Conservation (phyloP, 2,888 invertebrate genomes). For the Lasioglossum morio region DNA sequence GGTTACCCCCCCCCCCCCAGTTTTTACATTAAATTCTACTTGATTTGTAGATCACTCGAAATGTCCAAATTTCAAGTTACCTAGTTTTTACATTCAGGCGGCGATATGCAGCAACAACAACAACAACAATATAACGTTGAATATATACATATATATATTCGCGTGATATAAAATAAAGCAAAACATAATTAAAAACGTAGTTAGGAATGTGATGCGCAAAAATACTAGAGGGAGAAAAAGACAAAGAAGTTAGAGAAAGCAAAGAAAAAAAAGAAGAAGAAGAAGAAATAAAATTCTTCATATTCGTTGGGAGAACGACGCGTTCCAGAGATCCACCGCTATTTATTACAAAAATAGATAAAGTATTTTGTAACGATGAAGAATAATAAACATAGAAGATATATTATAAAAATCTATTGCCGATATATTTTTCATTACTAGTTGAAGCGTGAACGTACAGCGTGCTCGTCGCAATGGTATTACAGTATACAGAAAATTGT, state of each 20-base stretch:
- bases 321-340: constrained; percentile 43
- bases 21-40: too few species aligned
- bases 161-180: constrained; percentile 55
- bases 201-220: constrained; percentile 68
- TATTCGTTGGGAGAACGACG: constrained; percentile 44
- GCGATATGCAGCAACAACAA: constrained; percentile 49
- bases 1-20: too few species aligned
- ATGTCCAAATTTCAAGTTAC: too few species aligned
- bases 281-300: constrained; percentile 12
- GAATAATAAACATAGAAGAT: constrained; percentile 27
- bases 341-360: constrained; percentile 48
- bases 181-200: constrained; percentile 58
- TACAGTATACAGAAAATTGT: not conserved
- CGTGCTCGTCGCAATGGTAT: not conserved
- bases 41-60: too few species aligned
- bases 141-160: constrained; percentile 39
- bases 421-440: constrained; percentile 41
- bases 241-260: constrained; percentile 2
- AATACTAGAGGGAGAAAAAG: constrained; percentile 14
- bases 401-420: constrained; percentile 22
- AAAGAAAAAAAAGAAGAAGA: not conserved
- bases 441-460: constrained; percentile 16
- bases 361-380: constrained; percentile 54
- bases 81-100: too few species aligned
- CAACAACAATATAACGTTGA: constrained; percentile 34